phyloP scores from a whole-genome alignment of 2,888 invertebrate species.

The Chrysomela aeneicollis region DNA sequence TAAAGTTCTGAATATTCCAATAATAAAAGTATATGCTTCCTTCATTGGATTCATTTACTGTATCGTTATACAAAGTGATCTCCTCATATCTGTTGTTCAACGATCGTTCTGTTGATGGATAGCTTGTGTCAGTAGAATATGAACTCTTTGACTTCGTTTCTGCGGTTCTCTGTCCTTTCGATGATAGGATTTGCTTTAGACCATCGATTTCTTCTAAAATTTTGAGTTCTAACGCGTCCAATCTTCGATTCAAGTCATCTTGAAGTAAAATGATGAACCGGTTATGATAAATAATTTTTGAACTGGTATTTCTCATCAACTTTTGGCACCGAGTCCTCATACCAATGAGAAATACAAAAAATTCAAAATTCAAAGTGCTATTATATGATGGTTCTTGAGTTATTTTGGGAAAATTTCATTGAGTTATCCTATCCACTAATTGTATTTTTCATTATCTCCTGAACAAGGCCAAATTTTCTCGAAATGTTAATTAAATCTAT shows the following conservation, averaged over 20 bases:
- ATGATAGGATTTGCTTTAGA: constrained; percentile 36
- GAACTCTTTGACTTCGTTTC: constrained; percentile 10
- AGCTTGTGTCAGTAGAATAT: neutral
- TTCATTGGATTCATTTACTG: constrained; percentile 47
- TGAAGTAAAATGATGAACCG: constrained; percentile 25
- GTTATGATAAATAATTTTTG: too few relatives aligned
- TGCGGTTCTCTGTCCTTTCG: constrained; percentile 31
- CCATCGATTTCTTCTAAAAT: constrained; percentile 37
- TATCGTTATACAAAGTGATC: constrained; percentile 51
- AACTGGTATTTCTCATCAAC: too few relatives aligned
- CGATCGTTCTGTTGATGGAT: neutral
- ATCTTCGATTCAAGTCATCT: constrained; percentile 6
- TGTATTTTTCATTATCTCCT: too few relatives aligned
- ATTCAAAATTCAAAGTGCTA: too few relatives aligned
- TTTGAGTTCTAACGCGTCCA: constrained; percentile 37
- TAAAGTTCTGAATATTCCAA: constrained; percentile 53
- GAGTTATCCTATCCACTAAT: too few relatives aligned
- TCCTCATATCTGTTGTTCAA: constrained; percentile 37
- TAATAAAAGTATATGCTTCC: constrained; percentile 53
- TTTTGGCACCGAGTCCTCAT: too few relatives aligned
- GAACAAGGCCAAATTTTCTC: too few relatives aligned
- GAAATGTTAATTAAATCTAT: too few relatives aligned
- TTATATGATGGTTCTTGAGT: too few relatives aligned
- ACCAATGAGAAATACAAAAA: too few relatives aligned
- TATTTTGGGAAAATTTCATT: too few relatives aligned